Evolutionary conservation across 1,140 invertebrate species (phyloP), one percentile per base, ranked within the genome.

Genomic region (Tetragonula clypearis): DNA sequence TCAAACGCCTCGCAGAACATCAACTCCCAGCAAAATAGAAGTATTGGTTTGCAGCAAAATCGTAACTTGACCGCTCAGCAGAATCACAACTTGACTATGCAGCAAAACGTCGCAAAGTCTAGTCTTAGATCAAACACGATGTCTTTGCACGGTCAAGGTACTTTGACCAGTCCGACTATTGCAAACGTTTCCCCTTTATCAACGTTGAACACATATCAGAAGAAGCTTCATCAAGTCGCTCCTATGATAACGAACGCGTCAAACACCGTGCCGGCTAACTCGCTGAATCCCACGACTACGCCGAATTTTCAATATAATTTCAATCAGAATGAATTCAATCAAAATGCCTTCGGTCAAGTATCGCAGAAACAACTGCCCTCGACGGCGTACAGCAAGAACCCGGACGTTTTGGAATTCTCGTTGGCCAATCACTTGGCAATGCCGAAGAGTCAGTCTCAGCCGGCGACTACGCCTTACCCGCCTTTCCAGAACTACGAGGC

Each of bases 401-500:
- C 87, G 6, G 89, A 90, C n/a, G 35, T 62, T 26, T 30, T 88
- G 19, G 90, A 92, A 19, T 91, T 93, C 12, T 71, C 82, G 8
- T 90, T 92, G 62, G 69, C 90, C 0, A 91, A 87, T 84, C 89
- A 89, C 15, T 60, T 78, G 30, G 74, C 41, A 6, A 66, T 88
- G 12, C 74, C 76, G 19, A 92, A 92, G 62, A 88, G 6, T 60
- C 91, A 87, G 17, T 21, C 66, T 0, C 84, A 83, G 8, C 15
- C 65, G 0, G 53, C 88, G 4, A 91, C 86, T 41, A 92, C 74
- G 35, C 35, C 35, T 74, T 92, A 91, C 84, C 85, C 84, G 17
- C 85, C 93, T 55, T 93, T 91, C 56, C 87, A 90, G 56, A 92
- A 91, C 71, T 93, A 92, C 69, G 92, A 93, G 14, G 72, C 82